These are phyloP conservation scores for Buathra laborator DNA, from an alignment of 2,888 invertebrate species.

Conservation along the genomic window DNA sequence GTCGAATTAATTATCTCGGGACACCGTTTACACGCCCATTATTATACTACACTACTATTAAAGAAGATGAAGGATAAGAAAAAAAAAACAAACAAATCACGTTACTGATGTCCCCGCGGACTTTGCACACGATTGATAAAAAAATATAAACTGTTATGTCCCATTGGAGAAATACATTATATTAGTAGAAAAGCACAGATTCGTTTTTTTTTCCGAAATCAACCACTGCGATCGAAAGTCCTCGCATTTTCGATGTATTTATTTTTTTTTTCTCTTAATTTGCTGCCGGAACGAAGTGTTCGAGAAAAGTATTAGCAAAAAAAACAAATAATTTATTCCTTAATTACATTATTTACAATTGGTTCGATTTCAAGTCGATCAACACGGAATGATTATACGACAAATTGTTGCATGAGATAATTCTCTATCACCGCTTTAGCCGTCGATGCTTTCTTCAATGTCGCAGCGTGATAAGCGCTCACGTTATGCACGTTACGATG, in stretches of 20 bases:
- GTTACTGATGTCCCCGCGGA: slow-evolving; percentile 56
- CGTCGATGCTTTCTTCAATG: slow-evolving; percentile 87
- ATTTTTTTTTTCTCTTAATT: too few species aligned
- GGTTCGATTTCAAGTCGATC: neutral
- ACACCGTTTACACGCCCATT: slow-evolving; percentile 56
- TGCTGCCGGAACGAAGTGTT: too few species aligned
- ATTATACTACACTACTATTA: slow-evolving; percentile 49
- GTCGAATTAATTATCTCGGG: slow-evolving; percentile 52
- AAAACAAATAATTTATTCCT: slow-evolving; percentile 43
- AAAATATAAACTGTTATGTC: slow-evolving; percentile 59
- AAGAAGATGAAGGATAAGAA: slow-evolving; percentile 20
- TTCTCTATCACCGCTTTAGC: slow-evolving; percentile 86
- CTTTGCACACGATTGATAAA: slow-evolving; percentile 62
- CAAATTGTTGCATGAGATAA: slow-evolving; percentile 87
- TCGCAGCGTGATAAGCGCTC: slow-evolving; percentile 94
- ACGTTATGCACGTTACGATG: slow-evolving; percentile 93
- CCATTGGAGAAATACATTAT: slow-evolving; percentile 61
- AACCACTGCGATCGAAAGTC: neutral
- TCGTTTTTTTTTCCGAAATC: neutral
- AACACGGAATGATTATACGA: slow-evolving; percentile 62
- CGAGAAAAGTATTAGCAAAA: neutral
- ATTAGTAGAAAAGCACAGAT: slow-evolving; percentile 53
- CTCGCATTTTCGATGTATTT: too few species aligned
- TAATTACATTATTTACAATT: slow-evolving; percentile 43
- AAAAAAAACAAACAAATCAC: slow-evolving; percentile 37